These are phyloP conservation scores for Pogonophryne albipinna DNA, from an alignment of 2,797 vertebrate species.

Conservation along the genomic window DNA sequence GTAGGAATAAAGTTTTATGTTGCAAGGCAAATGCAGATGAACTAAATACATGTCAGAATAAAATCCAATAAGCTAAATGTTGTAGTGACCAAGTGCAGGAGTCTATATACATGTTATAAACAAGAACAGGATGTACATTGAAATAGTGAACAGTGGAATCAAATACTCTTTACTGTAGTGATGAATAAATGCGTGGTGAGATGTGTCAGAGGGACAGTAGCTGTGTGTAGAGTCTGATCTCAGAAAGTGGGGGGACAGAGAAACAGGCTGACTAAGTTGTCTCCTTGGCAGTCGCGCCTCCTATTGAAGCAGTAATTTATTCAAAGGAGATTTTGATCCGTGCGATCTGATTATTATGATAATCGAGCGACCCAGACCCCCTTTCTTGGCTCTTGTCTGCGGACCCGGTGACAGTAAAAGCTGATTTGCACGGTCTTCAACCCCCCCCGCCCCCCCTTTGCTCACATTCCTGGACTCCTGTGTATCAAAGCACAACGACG, in stretches of 20 bases:
- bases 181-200: no score
- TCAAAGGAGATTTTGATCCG: slow-evolving; percentile 90
- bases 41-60: no score
- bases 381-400: slow-evolving; percentile 85
- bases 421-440: slow-evolving; percentile 89
- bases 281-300: slow-evolving; percentile 88
- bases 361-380: slow-evolving; percentile 86
- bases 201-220: slow-evolving; percentile 77
- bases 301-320: slow-evolving; percentile 88
- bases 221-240: slow-evolving; percentile 81
- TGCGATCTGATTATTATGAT: slow-evolving; percentile 89
- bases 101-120: no score
- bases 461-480: slow-evolving; percentile 87
- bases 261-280: slow-evolving; percentile 86
- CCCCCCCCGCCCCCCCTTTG: slow-evolving; percentile 46
- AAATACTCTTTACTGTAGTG: no score
- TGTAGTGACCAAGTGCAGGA: no score
- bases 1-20: no score
- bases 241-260: slow-evolving; percentile 34
- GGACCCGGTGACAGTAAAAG: slow-evolving; percentile 85
- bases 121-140: no score
- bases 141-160: no score
- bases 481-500: slow-evolving; percentile 82
- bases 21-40: no score
- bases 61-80: no score